phyloP scores from a whole-genome alignment of 1,140 invertebrate species.

The Pogonognathellus flavescens region DNA sequence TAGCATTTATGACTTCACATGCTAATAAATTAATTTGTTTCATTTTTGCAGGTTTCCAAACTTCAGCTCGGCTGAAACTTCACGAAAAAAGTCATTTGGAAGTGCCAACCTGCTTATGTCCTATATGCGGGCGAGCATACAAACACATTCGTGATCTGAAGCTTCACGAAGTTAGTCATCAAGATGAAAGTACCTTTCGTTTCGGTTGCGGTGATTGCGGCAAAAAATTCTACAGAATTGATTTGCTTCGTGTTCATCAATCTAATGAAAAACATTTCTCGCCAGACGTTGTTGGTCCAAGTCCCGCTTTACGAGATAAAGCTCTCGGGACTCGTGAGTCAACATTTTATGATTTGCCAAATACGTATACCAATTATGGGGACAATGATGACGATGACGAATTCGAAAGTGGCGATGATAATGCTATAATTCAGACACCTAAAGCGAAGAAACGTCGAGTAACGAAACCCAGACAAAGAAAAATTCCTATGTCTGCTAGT shows the following conservation, averaged over 20 bases:
- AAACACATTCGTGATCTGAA: slow-evolving; percentile 55
- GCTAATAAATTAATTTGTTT: no score
- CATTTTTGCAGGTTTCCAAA: slow-evolving; percentile 44
- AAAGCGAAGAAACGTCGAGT: background rate
- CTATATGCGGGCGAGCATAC: slow-evolving; percentile 53
- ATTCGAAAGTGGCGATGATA: slow-evolving; percentile 15
- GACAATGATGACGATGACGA: slow-evolving; percentile 49
- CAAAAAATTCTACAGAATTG: slow-evolving; percentile 55
- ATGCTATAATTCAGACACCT: background rate
- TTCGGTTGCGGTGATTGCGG: slow-evolving; percentile 56
- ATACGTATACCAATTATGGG: background rate
- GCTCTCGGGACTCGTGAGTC: slow-evolving; percentile 9
- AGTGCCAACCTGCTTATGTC: slow-evolving; percentile 52
- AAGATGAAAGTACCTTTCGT: slow-evolving; percentile 56
- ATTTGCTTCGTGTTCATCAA: slow-evolving; percentile 55
- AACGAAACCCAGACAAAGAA: slow-evolving; percentile 8
- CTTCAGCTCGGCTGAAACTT: slow-evolving; percentile 45
- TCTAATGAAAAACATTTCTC: slow-evolving; percentile 58
- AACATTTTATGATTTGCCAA: slow-evolving; percentile 37
- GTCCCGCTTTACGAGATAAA: slow-evolving; percentile 3
- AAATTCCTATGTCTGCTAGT: background rate
- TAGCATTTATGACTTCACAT: no score
- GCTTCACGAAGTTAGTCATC: slow-evolving; percentile 58
- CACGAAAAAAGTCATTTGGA: slow-evolving; percentile 54
- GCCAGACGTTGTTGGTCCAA: slow-evolving; percentile 46